Conservation (phyloP, 2,113 vertebrate genomes). For the Myodes glareolus region DNA sequence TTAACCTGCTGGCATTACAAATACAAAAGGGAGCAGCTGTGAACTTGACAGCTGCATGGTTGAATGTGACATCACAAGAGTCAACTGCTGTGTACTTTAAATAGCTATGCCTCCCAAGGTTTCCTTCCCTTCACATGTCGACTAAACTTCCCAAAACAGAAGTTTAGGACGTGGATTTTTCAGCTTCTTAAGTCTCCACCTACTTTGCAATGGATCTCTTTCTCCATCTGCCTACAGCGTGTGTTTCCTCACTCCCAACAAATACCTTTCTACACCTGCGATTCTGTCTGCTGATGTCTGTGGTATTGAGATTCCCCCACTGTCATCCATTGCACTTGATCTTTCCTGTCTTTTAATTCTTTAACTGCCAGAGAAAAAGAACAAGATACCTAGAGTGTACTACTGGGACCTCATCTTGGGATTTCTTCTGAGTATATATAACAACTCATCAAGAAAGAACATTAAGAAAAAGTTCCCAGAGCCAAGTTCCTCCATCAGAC, state of each 20-base stretch:
- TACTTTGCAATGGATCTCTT: background rate
- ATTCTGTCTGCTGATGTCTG: background rate
- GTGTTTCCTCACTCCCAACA: background rate
- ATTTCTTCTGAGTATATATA: background rate
- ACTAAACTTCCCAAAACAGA: background rate
- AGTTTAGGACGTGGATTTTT: background rate
- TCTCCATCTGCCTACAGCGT: background rate
- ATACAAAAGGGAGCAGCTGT: background rate
- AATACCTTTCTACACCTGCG: background rate
- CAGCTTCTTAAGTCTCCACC: background rate
- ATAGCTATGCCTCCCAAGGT: background rate
- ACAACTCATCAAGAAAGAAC: background rate
- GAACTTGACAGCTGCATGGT: background rate
- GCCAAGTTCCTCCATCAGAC: too few relatives aligned
- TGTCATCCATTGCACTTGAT: background rate
- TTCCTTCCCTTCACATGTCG: background rate
- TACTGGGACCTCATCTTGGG: background rate
- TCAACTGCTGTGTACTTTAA: constrained; percentile 10
- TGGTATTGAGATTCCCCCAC: background rate
- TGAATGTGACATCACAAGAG: background rate
- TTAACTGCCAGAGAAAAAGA: background rate
- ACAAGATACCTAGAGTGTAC: background rate
- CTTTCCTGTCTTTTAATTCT: background rate
- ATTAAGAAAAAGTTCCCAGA: background rate
- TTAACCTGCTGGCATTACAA: background rate